Conservation (phyloP, 2,113 vertebrate species). For the Dicaeum eximium region DNA sequence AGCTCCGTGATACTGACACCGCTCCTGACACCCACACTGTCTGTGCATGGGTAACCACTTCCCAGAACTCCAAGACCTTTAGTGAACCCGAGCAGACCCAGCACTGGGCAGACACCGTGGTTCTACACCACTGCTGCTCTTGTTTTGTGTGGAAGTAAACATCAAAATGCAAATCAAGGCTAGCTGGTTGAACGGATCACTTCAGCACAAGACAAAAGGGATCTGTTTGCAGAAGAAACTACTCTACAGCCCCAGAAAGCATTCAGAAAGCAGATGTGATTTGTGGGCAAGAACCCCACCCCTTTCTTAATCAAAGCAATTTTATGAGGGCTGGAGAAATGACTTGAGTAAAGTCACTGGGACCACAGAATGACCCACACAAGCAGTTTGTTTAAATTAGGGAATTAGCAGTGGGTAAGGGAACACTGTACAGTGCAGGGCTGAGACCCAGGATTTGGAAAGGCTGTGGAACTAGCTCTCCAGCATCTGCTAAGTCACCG, state of each 20-base stretch:
- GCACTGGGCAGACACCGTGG: not conserved
- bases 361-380: not conserved
- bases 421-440: not conserved
- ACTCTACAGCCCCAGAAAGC: not conserved
- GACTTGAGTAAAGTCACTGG: not conserved
- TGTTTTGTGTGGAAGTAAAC: not conserved
- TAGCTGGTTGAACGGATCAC: not conserved
- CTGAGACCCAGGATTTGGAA: not conserved
- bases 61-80: not conserved
- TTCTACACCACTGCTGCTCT: not conserved
- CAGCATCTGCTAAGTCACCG: not conserved
- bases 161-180: not conserved
- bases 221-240: not conserved
- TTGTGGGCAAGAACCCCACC: not conserved
- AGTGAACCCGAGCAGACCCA: not conserved
- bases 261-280: not conserved
- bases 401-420: not conserved
- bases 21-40: accelerated
- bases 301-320: not conserved
- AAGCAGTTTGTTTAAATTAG: not conserved
- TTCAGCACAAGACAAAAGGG: not conserved
- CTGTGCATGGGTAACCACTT: not conserved
- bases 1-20: not conserved
- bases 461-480: not conserved
- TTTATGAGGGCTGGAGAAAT: not conserved